Percentiles rank a stretch among this genome's conserved stretches.
Conservation (phyloP, 2,888 invertebrate genomes). For the Philereme transversata region DNA sequence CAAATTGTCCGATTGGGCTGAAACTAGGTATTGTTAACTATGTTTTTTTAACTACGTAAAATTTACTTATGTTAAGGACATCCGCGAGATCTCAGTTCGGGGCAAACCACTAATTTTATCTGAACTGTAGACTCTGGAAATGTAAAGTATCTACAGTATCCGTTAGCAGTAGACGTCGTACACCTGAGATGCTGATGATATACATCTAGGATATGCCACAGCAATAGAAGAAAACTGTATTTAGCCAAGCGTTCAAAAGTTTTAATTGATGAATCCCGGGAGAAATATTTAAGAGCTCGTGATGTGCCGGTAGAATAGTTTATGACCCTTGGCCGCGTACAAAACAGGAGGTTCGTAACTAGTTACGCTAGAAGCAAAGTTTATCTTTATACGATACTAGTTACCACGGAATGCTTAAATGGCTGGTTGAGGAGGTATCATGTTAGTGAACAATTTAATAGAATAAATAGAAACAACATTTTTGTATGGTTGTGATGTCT, state of each 20-base stretch:
- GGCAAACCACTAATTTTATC: too few relatives aligned
- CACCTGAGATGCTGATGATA: not conserved
- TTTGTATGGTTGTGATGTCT: not conserved
- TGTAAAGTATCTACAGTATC: too few relatives aligned
- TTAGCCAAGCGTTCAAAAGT: conserved; percentile 43
- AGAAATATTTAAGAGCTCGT: conserved; percentile 14
- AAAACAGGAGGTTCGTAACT: not conserved
- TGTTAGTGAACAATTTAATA: conserved; percentile 9
- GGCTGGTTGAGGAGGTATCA: not conserved
- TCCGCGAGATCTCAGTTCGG: too few relatives aligned
- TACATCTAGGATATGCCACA: conserved; percentile 3
- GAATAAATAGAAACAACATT: not conserved
- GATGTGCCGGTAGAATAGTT: conserved; percentile 1
- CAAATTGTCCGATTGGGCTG: too few relatives aligned
- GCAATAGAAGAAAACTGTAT: conserved; percentile 1
- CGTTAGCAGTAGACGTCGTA: too few relatives aligned
- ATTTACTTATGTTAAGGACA: too few relatives aligned
- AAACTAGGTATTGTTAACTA: too few relatives aligned
- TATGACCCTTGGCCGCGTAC: not conserved
- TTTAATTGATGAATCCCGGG: conserved; percentile 60
- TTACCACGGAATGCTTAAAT: not conserved
- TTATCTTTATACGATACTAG: too few relatives aligned
- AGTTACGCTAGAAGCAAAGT: not conserved
- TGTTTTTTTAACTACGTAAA: too few relatives aligned
- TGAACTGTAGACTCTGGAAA: too few relatives aligned